Conservation (phyloP, 2,797 vertebrate species). For the Craterocephalus amniculus region DNA sequence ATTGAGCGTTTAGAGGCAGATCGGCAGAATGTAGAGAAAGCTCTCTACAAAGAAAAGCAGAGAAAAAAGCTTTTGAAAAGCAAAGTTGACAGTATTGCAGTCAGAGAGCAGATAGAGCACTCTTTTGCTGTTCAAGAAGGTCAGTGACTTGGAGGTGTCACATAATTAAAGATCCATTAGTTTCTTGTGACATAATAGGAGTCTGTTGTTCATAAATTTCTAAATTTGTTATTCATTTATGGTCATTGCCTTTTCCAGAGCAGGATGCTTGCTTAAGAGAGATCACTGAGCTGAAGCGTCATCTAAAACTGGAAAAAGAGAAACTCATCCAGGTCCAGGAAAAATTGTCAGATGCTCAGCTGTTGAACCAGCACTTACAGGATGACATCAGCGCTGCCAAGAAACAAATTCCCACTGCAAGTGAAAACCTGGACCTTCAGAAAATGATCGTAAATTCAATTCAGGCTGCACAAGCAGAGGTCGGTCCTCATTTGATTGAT, state of each 20-base stretch:
- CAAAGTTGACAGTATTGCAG: slow-evolving; percentile 80
- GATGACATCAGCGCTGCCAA: slow-evolving; percentile 77
- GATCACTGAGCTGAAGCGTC: slow-evolving; percentile 75
- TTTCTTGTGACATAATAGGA: slow-evolving; percentile 23
- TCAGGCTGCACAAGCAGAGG: slow-evolving; percentile 54
- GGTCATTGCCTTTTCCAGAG: slow-evolving; percentile 43
- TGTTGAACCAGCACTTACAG: slow-evolving; percentile 66
- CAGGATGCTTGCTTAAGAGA: slow-evolving; percentile 74
- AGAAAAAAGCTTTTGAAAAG: slow-evolving; percentile 71
- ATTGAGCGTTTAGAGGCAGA: slow-evolving; percentile 88
- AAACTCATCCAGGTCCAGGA: slow-evolving; percentile 63
- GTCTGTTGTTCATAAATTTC: neutral
- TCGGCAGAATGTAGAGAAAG: slow-evolving; percentile 83
- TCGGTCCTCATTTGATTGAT: slow-evolving; percentile 30
- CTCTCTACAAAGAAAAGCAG: slow-evolving; percentile 81
- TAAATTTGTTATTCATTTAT: slow-evolving; percentile 18
- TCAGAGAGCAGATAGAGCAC: slow-evolving; percentile 85
- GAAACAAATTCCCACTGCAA: slow-evolving; percentile 79
- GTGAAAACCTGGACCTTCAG: slow-evolving; percentile 64
- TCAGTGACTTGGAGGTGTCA: slow-evolving; percentile 54
- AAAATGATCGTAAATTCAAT: slow-evolving; percentile 47
- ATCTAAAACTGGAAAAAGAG: slow-evolving; percentile 68
- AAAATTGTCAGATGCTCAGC: slow-evolving; percentile 60
- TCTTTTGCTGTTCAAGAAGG: slow-evolving; percentile 83
- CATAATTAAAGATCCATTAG: neutral